Conservation (phyloP, 2,113 vertebrate species). For the Paraplagusia blochii region DNA sequence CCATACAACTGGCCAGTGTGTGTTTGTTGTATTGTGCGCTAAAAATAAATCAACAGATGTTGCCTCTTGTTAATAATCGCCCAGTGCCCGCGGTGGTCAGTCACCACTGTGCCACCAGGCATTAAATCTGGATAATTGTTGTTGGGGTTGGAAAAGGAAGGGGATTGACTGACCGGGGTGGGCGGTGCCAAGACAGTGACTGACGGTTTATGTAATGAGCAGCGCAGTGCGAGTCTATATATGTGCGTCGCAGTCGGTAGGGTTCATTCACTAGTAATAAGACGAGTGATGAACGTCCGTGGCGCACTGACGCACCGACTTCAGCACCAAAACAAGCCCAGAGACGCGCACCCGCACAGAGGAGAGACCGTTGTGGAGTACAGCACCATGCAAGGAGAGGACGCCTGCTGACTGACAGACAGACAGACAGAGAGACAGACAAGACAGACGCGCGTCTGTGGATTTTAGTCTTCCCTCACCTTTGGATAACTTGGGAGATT, state of each 20-base stretch:
- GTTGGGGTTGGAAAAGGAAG: slow-evolving; percentile 63
- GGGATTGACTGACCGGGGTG: slow-evolving; percentile 79
- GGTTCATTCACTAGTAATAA: slow-evolving; percentile 76
- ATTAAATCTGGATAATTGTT: slow-evolving; percentile 83
- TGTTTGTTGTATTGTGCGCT: slow-evolving; percentile 44
- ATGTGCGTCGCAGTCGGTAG: slow-evolving; percentile 60
- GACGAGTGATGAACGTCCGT: slow-evolving; percentile 57
- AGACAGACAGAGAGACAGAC: neutral
- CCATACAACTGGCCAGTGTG: slow-evolving; percentile 19
- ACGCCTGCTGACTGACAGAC: slow-evolving; percentile 54
- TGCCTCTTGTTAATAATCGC: slow-evolving; percentile 74
- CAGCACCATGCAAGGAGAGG: slow-evolving; percentile 56
- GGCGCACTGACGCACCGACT: slow-evolving; percentile 62
- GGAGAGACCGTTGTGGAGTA: slow-evolving; percentile 70
- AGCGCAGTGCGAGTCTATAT: slow-evolving; percentile 86
- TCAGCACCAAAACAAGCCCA: slow-evolving; percentile 61
- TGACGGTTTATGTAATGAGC: slow-evolving; percentile 89
- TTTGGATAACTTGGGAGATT: slow-evolving; percentile 76
- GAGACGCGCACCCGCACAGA: slow-evolving; percentile 44
- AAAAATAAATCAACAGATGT: slow-evolving; percentile 83
- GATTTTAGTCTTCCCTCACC: slow-evolving; percentile 67
- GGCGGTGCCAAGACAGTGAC: slow-evolving; percentile 80
- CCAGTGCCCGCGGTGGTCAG: slow-evolving; percentile 68
- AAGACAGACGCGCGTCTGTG: slow-evolving; percentile 47
- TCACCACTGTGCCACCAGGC: slow-evolving; percentile 63